Evolutionary conservation across 2,113 vertebrate species (phyloP).

Genomic region (Uria aalge): DNA sequence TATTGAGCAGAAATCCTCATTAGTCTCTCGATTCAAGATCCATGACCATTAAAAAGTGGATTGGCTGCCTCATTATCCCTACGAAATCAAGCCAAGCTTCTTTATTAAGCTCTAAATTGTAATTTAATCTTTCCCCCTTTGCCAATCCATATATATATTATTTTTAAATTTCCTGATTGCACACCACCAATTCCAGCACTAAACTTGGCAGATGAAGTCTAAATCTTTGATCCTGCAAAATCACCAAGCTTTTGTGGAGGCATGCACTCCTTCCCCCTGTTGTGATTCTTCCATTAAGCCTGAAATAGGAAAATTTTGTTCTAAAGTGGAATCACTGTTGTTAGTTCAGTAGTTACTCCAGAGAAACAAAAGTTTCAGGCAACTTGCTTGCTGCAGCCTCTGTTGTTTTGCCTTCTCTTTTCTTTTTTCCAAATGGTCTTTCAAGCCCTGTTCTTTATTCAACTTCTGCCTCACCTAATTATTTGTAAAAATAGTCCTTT

Average conservation of each 20-base stretch:
- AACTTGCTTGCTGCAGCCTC: neutral
- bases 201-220: neutral
- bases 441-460: neutral
- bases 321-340: neutral
- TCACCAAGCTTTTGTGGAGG: neutral
- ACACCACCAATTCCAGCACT: neutral
- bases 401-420: neutral
- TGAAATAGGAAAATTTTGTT: neutral
- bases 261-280: neutral
- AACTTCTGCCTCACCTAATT: neutral
- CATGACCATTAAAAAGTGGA: neutral
- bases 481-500: neutral
- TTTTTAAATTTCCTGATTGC: neutral
- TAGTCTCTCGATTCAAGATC: neutral
- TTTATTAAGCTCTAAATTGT: neutral
- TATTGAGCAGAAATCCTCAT: neutral
- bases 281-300: neutral
- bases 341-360: neutral
- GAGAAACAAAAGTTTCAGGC: neutral
- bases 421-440: neutral
- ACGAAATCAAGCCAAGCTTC: neutral
- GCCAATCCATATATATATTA: neutral
- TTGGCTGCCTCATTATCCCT: neutral
- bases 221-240: neutral
- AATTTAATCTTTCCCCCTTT: neutral